Conservation (phyloP, 2,888 invertebrate genomes). For the Tetragnatha montana region DNA sequence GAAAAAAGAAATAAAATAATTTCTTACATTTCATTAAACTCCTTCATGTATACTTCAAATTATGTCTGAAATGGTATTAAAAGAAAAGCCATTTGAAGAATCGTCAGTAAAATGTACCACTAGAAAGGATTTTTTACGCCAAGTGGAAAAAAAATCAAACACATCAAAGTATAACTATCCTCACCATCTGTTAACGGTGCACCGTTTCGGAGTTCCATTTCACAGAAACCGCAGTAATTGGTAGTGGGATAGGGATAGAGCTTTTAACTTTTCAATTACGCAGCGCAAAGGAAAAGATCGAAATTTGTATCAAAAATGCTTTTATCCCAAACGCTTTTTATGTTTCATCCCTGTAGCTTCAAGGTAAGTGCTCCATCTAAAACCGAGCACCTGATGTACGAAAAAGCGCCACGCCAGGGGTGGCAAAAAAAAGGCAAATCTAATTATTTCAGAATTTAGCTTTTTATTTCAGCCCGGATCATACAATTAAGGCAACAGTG, state of each 20-base stretch:
- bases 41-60: too few species aligned
- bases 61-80: too few species aligned
- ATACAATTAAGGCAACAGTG: slow-evolving; percentile 22
- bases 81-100: too few species aligned
- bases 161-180: not conserved
- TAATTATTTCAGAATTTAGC: slow-evolving; percentile 38
- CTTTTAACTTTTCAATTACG: slow-evolving; percentile 8
- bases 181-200: not conserved
- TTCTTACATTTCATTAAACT: too few species aligned
- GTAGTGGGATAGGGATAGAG: not conserved
- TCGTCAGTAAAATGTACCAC: too few species aligned
- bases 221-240: not conserved
- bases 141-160: not conserved
- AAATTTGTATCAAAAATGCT: slow-evolving; percentile 1
- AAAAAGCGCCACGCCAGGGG: not conserved
- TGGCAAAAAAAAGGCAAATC: slow-evolving; percentile 2
- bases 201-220: not conserved
- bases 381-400: not conserved
- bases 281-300: slow-evolving; percentile 15
- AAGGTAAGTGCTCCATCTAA: not conserved
- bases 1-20: too few species aligned
- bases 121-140: too few species aligned
- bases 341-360: not conserved
- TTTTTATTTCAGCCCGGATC: slow-evolving; percentile 33
- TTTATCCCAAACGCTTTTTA: slow-evolving; percentile 6